Conservation (phyloP, 2,888 invertebrate genomes). For the Cataglyphis cursor region DNA sequence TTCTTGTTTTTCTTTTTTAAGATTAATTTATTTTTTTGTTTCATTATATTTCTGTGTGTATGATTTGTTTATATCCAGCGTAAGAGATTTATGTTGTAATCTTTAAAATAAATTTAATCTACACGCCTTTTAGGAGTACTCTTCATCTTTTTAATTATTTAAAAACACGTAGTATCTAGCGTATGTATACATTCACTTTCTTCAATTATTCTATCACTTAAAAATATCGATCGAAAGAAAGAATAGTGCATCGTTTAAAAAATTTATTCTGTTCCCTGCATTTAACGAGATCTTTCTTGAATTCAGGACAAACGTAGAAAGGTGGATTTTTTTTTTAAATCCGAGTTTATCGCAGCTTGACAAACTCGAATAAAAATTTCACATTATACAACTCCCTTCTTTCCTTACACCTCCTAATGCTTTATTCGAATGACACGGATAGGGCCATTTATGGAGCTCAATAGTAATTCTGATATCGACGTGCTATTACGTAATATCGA, state of each 20-base stretch:
- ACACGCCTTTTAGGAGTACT: not conserved
- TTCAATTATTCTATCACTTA: not conserved
- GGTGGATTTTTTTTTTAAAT: not conserved
- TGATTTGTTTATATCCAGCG: not conserved
- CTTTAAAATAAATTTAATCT: not conserved
- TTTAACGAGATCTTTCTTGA: not conserved
- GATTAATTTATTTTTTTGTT: not conserved
- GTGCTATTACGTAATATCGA: constrained; percentile 34
- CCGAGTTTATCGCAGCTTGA: not conserved
- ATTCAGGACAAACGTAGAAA: not conserved
- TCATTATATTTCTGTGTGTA: not conserved
- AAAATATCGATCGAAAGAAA: not conserved
- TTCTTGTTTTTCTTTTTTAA: not conserved
- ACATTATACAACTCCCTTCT: not conserved
- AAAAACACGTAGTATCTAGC: not conserved
- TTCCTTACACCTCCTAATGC: not conserved
- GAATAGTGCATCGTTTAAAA: not conserved
- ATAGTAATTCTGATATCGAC: constrained; percentile 30
- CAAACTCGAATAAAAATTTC: not conserved
- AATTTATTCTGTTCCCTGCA: not conserved
- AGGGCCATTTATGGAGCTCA: constrained; percentile 24
- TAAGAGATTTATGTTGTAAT: not conserved
- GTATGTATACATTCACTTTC: not conserved
- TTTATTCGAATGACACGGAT: constrained; percentile 18
- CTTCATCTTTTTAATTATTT: not conserved